These are phyloP conservation scores for Drosophila kikkawai DNA, from an alignment of 1,140 invertebrate genomes.

Conservation along the genomic window DNA sequence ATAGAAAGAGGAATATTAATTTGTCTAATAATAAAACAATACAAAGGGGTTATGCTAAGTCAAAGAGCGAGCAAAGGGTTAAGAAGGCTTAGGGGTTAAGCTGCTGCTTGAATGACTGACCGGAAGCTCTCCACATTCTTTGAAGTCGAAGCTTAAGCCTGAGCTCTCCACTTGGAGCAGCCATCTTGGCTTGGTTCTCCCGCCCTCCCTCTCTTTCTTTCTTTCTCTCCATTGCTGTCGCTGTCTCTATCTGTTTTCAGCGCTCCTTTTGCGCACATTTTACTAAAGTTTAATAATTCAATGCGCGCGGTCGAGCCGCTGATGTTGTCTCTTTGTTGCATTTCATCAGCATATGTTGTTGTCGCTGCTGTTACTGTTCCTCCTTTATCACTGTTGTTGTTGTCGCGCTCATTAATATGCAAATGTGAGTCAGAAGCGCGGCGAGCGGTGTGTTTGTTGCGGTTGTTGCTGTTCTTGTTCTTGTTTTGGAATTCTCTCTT, in stretches of 20 bases:
- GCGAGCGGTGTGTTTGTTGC: conserved; percentile 20
- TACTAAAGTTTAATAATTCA: conserved; percentile 68
- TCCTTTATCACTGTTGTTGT: conserved; percentile 23
- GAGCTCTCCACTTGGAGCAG: conserved; percentile 22
- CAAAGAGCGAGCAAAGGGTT: not conserved
- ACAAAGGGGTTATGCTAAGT: not conserved
- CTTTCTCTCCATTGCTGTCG: not conserved
- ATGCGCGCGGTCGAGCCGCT: conserved; percentile 33
- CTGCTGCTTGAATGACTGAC: conserved; percentile 34
- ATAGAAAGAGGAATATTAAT: not conserved
- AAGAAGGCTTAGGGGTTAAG: conserved; percentile 16
- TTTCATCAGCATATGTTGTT: conserved; percentile 58
- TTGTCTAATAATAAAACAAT: not conserved
- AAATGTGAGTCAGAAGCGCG: conserved; percentile 61
- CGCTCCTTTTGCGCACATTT: conserved; percentile 54
- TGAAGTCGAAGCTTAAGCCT: conserved; percentile 25
- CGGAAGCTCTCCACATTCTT: conserved; percentile 61
- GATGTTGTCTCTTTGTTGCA: conserved; percentile 64
- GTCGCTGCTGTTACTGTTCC: conserved; percentile 24
- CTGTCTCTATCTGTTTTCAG: conserved; percentile 8
- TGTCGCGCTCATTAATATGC: conserved; percentile 70
- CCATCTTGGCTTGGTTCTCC: conserved; percentile 27
- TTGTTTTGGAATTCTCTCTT: conserved; percentile 22
- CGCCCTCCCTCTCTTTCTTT: conserved; percentile 23
- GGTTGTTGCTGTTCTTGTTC: conserved; percentile 23